Conservation (phyloP, 2,888 invertebrate species). For the Plutella xylostella region DNA sequence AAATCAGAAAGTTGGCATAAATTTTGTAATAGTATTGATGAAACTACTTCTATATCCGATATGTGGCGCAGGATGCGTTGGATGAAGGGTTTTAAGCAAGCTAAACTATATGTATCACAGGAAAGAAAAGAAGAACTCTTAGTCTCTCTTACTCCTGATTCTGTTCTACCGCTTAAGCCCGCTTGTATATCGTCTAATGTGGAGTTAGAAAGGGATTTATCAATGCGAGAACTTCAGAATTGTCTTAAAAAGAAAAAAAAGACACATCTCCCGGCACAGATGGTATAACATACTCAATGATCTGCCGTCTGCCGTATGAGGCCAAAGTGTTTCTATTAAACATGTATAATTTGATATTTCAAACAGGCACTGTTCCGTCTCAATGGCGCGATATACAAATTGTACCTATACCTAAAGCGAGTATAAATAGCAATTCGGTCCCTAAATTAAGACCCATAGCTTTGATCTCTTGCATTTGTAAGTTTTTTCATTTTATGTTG, state of each 20-base stretch:
- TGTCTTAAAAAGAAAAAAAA: not conserved
- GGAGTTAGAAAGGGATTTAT: not conserved
- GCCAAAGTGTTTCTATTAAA: not conserved
- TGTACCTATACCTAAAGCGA: slow-evolving; percentile 18
- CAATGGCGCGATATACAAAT: slow-evolving; percentile 16
- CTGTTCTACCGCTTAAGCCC: not conserved
- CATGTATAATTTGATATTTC: not conserved
- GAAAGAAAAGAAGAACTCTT: not conserved
- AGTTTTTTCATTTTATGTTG: slow-evolving; percentile 18
- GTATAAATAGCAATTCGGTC: not conserved
- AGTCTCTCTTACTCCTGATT: not conserved
- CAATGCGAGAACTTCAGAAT: not conserved
- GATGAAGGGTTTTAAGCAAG: not conserved
- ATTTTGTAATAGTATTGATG: not conserved
- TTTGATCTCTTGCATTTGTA: slow-evolving; percentile 17
- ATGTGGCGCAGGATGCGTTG: slow-evolving; percentile 7
- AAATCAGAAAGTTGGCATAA: not conserved
- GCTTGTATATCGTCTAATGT: not conserved
- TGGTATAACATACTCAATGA: slow-evolving; percentile 3
- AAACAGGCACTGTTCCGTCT: not conserved
- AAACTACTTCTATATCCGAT: not conserved
- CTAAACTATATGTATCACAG: no score
- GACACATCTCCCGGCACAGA: slow-evolving; percentile 2
- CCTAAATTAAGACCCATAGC: slow-evolving; percentile 16
- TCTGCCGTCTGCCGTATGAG: not conserved